phyloP scores from a whole-genome alignment of 2,888 invertebrate species.

The Rhopalosiphum nymphaeae region DNA sequence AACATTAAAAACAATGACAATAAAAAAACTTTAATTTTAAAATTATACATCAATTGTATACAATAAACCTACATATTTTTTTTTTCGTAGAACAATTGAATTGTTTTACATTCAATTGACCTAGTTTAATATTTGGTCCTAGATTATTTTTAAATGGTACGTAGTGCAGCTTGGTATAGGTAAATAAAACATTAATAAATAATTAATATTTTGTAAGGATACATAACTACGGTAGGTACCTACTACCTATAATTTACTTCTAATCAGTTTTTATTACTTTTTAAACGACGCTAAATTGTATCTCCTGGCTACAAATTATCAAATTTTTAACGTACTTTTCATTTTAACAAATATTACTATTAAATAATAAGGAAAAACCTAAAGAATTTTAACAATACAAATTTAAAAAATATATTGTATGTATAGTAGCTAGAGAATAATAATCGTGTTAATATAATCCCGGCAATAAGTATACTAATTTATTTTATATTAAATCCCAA shows the following conservation, averaged over 20 bases:
- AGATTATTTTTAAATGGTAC: background rate
- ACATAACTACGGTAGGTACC: background rate
- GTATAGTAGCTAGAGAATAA: background rate
- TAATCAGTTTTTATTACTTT: background rate
- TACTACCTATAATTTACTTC: background rate
- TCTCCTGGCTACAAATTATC: background rate
- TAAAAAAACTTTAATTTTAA: background rate
- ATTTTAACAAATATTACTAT: background rate
- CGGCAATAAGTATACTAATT: background rate
- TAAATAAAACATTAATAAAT: conserved; percentile 2
- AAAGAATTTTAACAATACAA: background rate
- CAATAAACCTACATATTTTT: background rate
- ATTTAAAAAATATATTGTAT: background rate
- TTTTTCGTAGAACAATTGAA: background rate
- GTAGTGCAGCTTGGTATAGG: background rate
- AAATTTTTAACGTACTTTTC: background rate
- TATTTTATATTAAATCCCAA: background rate
- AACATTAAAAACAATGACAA: conserved; percentile 1
- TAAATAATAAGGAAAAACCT: background rate
- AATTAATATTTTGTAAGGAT: background rate
- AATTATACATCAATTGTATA: background rate
- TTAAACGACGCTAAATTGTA: background rate
- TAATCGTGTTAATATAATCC: background rate
- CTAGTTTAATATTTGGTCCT: background rate
- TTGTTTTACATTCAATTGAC: background rate